Evolutionary conservation across 2,113 vertebrate species (phyloP).

Genomic region (Muntiacus muntjak): DNA sequence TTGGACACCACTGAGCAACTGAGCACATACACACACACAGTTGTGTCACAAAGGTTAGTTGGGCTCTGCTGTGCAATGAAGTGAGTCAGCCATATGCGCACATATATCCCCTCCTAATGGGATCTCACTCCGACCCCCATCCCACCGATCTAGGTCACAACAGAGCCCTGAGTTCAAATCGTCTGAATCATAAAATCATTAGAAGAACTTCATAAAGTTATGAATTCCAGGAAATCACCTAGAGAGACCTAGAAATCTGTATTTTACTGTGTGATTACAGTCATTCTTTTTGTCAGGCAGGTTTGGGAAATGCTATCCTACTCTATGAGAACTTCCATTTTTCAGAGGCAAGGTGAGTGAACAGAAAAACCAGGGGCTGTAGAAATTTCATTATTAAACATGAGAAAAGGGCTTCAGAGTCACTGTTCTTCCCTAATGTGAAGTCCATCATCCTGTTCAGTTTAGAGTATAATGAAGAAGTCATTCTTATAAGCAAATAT

Average conservation of each 20-base stretch:
- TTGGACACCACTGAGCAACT: not conserved
- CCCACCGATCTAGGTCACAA: not conserved
- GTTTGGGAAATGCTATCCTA: not conserved
- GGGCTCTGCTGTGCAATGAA: not conserved
- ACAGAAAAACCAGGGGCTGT: not conserved
- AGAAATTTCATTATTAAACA: not conserved
- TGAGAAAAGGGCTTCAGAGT: not conserved
- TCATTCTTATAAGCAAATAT: not conserved
- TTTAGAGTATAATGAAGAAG: not conserved
- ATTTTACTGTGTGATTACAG: not conserved
- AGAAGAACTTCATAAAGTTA: not conserved
- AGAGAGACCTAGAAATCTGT: not conserved
- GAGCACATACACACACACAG: not conserved
- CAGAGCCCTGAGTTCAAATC: not conserved
- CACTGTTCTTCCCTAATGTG: not conserved
- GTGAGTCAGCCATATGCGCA: not conserved
- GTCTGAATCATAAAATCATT: not conserved
- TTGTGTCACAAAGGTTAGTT: not conserved
- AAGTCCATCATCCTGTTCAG: not conserved
- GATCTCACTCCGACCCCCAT: rapidly evolving
- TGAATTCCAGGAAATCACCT: not conserved
- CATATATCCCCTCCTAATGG: not conserved
- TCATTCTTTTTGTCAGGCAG: not conserved
- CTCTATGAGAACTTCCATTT: not conserved
- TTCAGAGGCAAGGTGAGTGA: not conserved